Evolutionary conservation across 2,797 vertebrate species (phyloP).

Genomic region (Gallinago nigripennis): DNA sequence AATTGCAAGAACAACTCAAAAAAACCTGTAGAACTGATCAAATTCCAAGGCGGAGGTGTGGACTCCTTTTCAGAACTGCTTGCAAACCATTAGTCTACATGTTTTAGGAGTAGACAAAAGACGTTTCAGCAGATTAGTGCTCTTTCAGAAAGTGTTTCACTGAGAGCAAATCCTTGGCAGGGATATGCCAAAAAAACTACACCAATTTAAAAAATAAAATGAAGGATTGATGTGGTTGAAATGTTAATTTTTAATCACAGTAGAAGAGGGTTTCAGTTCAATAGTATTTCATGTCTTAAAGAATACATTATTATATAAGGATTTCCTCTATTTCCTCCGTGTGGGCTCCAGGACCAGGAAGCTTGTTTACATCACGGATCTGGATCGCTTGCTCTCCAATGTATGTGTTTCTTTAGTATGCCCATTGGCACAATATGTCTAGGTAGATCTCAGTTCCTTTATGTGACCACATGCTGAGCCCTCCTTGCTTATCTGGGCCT

Average conservation of each 20-base stretch:
- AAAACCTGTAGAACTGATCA: background rate
- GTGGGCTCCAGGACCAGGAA: background rate
- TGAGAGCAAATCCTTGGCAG: background rate
- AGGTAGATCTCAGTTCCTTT: background rate
- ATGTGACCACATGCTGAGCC: background rate
- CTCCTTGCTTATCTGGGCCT: background rate
- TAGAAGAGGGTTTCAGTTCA: background rate
- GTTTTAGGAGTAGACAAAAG: background rate
- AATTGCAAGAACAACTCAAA: background rate
- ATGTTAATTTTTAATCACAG: background rate
- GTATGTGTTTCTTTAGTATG: background rate
- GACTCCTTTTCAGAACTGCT: background rate
- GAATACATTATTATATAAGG: background rate
- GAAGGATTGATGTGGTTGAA: background rate
- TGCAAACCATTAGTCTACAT: background rate
- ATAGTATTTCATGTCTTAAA: background rate
- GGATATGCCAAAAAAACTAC: background rate
- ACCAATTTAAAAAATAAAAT: background rate
- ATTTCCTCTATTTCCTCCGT: background rate
- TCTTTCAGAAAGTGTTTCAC: background rate
- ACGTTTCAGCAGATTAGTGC: background rate
- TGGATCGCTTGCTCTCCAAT: background rate
- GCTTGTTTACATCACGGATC: background rate
- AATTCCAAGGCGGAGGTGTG: background rate
- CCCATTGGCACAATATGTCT: background rate